Percentiles rank a stretch among this genome's conserved stretches.
Conservation (phyloP, 2,797 vertebrate genomes). For the Mormyrus proboscirostris region DNA sequence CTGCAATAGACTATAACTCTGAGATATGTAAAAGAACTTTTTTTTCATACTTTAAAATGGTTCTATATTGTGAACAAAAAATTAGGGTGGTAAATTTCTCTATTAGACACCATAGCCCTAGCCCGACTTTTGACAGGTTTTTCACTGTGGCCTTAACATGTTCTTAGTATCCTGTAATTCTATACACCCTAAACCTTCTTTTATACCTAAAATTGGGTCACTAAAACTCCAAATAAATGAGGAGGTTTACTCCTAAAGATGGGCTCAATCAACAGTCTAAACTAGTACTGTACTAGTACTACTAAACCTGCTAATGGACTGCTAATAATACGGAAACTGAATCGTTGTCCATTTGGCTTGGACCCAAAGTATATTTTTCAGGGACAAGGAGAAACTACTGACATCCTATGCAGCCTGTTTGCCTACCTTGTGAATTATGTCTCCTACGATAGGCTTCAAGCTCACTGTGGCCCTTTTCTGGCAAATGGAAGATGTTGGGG, state of each 20-base stretch:
- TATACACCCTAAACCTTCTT: background rate
- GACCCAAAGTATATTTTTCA: background rate
- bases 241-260: background rate
- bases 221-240: background rate
- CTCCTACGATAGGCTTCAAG: background rate
- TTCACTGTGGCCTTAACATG: background rate
- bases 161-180: background rate
- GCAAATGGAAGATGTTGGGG: background rate
- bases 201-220: background rate
- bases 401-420: background rate
- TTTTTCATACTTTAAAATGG: background rate
- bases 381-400: background rate
- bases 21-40: background rate
- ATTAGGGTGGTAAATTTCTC: background rate
- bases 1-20: background rate
- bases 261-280: background rate
- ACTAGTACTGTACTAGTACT: background rate
- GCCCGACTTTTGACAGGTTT: background rate
- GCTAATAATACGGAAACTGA: background rate
- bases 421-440: background rate
- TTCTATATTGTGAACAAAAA: background rate
- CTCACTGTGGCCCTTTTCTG: background rate
- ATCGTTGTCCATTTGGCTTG: background rate
- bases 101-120: background rate
- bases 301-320: background rate